Conservation (phyloP, 2,888 invertebrate species). For the Dynastes hyllus region DNA sequence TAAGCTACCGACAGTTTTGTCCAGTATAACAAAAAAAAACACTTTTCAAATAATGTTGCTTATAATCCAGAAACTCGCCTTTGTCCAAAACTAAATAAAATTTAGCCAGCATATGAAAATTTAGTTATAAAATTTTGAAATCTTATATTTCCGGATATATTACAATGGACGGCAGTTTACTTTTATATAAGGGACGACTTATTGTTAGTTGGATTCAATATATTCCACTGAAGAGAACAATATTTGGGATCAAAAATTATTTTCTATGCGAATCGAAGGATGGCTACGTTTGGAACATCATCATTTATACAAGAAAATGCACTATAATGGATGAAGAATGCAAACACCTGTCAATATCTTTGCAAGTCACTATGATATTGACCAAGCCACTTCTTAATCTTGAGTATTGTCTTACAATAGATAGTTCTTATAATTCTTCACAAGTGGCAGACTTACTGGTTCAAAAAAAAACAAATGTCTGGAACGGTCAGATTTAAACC, state of each 20-base stretch:
- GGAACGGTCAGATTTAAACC: neutral
- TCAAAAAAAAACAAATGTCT: neutral
- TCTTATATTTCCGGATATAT: neutral
- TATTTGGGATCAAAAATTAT: neutral
- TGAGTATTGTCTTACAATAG: neutral
- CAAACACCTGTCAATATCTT: neutral
- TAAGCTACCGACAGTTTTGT: conserved; percentile 2
- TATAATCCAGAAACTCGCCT: conserved; percentile 1
- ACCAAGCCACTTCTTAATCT: neutral
- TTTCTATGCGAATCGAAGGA: neutral
- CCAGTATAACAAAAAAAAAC: conserved; percentile 10
- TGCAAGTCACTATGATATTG: neutral
- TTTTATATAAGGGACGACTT: neutral
- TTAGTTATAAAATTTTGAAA: neutral
- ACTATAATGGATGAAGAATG: neutral
- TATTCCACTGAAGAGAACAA: neutral
- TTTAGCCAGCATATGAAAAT: neutral
- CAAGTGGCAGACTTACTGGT: neutral
- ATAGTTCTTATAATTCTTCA: neutral
- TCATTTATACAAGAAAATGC: neutral
- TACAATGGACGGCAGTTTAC: neutral
- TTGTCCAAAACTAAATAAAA: neutral
- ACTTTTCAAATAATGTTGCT: neutral
- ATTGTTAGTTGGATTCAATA: no score
- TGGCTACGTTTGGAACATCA: neutral